Percentiles rank a stretch among this genome's conserved stretches.
These are phyloP conservation scores for Drosophila lini DNA, from an alignment of 1,140 invertebrate species.

Conservation along the genomic window DNA sequence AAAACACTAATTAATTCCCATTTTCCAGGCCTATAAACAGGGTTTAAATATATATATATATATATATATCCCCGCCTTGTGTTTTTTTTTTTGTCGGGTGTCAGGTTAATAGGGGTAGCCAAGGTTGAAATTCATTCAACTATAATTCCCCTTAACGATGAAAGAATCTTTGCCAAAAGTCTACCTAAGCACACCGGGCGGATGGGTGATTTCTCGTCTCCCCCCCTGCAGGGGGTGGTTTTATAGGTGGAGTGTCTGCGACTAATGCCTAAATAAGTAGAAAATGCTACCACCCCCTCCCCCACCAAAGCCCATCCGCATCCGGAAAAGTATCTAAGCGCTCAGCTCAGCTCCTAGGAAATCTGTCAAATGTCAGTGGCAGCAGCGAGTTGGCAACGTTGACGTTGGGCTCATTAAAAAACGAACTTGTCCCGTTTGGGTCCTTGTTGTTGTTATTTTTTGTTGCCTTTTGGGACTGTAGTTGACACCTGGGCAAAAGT, in stretches of 20 bases:
- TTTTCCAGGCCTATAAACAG: background rate
- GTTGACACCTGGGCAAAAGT: slow-evolving; percentile 75
- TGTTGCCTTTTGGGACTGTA: slow-evolving; percentile 51
- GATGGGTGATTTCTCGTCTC: slow-evolving; percentile 5
- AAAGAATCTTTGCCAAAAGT: slow-evolving; percentile 20
- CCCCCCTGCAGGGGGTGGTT: slow-evolving; percentile 4
- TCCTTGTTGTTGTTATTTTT: slow-evolving; percentile 12
- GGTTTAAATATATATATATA: background rate
- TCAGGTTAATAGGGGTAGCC: slow-evolving; percentile 22
- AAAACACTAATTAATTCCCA: background rate
- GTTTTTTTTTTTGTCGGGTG: slow-evolving; percentile 1
- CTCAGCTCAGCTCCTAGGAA: slow-evolving; percentile 57
- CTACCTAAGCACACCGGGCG: slow-evolving; percentile 16
- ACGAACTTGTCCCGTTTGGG: slow-evolving; percentile 42
- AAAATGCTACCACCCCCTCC: slow-evolving; percentile 17
- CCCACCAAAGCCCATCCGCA: background rate
- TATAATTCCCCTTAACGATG: slow-evolving; percentile 28
- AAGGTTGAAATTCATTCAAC: slow-evolving; percentile 30
- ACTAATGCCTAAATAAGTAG: slow-evolving; percentile 72
- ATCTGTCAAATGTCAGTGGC: slow-evolving; percentile 80
- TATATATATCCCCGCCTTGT: background rate
- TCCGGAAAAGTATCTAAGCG: slow-evolving; percentile 55
- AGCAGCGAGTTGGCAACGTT: slow-evolving; percentile 58
- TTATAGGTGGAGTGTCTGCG: slow-evolving; percentile 25
- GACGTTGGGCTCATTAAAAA: slow-evolving; percentile 76